Conservation (phyloP, 2,113 vertebrate genomes). For the Dicentrarchus labrax region DNA sequence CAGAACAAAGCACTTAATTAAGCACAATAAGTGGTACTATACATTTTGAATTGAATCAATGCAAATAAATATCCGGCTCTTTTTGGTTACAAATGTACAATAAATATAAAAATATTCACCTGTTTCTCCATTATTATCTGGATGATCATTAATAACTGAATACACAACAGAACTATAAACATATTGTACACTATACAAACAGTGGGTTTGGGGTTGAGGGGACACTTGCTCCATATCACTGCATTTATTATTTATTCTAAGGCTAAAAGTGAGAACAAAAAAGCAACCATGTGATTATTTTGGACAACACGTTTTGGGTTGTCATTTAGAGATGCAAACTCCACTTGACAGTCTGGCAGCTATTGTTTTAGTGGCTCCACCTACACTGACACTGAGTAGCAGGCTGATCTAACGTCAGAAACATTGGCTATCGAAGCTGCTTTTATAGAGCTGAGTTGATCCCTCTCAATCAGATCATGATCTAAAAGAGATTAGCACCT, state of each 20-base stretch:
- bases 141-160: slow-evolving; percentile 31
- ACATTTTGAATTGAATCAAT: slow-evolving; percentile 37
- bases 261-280: slow-evolving; percentile 58
- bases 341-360: not conserved
- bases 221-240: slow-evolving; percentile 16
- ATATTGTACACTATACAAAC: slow-evolving; percentile 40
- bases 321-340: not conserved
- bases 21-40: slow-evolving; percentile 35
- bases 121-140: slow-evolving; percentile 14
- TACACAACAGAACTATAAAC: slow-evolving; percentile 27
- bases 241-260: slow-evolving; percentile 40
- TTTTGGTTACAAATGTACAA: slow-evolving; percentile 80
- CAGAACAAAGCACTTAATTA: slow-evolving; percentile 60
- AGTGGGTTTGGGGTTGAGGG: not conserved
- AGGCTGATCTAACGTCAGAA: not conserved
- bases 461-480: slow-evolving; percentile 4
- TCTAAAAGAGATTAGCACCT: slow-evolving; percentile 42
- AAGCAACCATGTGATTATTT: slow-evolving; percentile 33
- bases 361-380: not conserved
- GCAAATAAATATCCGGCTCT: slow-evolving; percentile 69
- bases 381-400: not conserved
- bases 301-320: not conserved
- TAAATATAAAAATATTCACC: slow-evolving; percentile 83
- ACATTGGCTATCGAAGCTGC: not conserved
- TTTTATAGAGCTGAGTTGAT: slow-evolving; percentile 7